Base-by-base conservation (phyloP, 2,888 invertebrate species). In the Myathropa florea region DNA sequence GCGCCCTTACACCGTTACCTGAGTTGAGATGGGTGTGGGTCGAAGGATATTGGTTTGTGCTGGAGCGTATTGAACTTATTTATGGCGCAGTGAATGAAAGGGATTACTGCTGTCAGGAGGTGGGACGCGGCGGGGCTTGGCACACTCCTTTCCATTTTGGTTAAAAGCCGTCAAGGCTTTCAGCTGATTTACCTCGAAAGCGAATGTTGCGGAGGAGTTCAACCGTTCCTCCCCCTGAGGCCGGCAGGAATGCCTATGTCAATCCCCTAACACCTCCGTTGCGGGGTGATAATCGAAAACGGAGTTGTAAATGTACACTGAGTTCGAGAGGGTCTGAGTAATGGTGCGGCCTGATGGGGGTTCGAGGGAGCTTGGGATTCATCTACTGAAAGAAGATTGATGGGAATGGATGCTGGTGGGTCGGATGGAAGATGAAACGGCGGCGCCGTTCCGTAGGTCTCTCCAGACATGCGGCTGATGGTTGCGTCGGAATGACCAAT, bases 11-110 rank as follows among this genome's bases (percentile, higher is more conserved):
- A 73, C 33, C 67, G 53, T 65, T 67, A 84, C 84, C 84, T 84
- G 70, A 36, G 28, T 9, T 30, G 59, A 10, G 36, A 23, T 7
- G 33, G 10, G 14, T 21, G 57, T 21, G 30, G 21, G 18, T 24
- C 36, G 63, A 65, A 55, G 55, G 77, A 68, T 73, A 63, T 76
- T 55, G 70, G 76, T 65, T 72, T 65, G 26, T 46, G 65, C 30
- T 55, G 68, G 46, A 64, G 24, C 26, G 82, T 86, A 86, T 86
- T 86, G 86, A 79, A 83, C 83, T 83, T 86, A 86, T 86, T 86
- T 86, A 86, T 86, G 83, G 73, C 65, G 78, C 24, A 26, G 73
- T 82, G 83, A 83, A 71, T 79, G 78, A 64, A 79, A 71, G 75
- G 79, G 86, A 86, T 86, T 86, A 85, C 77, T 60, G 36, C 61